Evolutionary conservation across 2,113 vertebrate species (phyloP).

Genomic region (Coptodon rendalli): DNA sequence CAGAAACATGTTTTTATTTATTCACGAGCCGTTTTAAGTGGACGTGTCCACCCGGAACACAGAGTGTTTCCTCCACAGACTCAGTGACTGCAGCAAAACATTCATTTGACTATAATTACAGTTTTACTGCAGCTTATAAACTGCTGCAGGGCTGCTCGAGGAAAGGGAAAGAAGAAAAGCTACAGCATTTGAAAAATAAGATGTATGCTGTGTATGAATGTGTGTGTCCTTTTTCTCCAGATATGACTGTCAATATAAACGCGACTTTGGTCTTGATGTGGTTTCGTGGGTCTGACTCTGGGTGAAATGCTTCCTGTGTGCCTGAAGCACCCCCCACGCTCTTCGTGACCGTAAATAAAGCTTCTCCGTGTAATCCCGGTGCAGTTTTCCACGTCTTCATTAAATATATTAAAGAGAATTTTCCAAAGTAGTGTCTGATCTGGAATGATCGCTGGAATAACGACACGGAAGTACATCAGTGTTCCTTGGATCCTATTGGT

Average conservation of each 20-base stretch:
- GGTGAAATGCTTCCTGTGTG: not conserved
- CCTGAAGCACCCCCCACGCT: no score
- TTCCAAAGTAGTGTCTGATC: not conserved
- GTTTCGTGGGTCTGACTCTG: not conserved
- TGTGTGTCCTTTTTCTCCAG: fast-evolving
- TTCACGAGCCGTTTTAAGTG: not conserved
- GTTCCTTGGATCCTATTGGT: slow-evolving; percentile 8
- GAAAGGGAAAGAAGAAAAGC: not conserved
- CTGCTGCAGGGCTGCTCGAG: no score
- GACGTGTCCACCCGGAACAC: not conserved
- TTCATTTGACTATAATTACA: not conserved
- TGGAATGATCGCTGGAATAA: not conserved
- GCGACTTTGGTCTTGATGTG: not conserved
- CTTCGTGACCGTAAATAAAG: not conserved
- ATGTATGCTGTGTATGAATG: fast-evolving
- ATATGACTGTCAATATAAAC: fast-evolving
- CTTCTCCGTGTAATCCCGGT: not conserved
- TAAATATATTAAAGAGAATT: not conserved
- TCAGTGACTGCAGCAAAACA: not conserved
- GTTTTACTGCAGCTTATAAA: not conserved
- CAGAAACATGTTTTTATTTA: not conserved
- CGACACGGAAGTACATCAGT: not conserved
- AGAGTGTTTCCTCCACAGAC: not conserved
- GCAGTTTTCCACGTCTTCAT: not conserved
- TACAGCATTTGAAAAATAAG: not conserved